A percentile compares a stretch with the other conserved stretches of the same genome.
phyloP scores from a whole-genome alignment of 2,113 vertebrate genomes.

The Mionectes macconnelli region DNA sequence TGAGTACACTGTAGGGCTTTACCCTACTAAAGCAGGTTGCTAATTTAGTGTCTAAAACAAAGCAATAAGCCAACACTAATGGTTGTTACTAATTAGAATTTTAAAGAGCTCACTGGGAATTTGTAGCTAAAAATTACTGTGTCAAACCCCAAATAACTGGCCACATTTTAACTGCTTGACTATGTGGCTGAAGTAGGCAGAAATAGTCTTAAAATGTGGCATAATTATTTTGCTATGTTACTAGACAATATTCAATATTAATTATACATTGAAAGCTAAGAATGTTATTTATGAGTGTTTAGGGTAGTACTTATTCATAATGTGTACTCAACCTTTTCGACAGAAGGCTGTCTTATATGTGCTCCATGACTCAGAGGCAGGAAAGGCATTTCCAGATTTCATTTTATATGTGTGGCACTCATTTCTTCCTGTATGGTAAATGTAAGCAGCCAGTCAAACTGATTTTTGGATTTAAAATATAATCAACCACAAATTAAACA shows the following conservation, averaged over 20 bases:
- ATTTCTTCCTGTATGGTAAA: background rate
- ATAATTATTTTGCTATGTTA: conserved; percentile 60
- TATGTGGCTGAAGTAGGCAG: conserved; percentile 32
- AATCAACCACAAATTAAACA: background rate
- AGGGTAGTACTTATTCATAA: conserved; percentile 51
- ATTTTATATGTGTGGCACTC: background rate
- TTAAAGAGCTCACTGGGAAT: conserved; percentile 54
- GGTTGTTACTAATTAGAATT: conserved; percentile 59
- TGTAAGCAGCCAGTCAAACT: background rate
- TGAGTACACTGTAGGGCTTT: background rate
- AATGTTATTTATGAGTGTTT: conserved; percentile 60
- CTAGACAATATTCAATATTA: conserved; percentile 55
- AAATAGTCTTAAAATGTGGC: conserved; percentile 28
- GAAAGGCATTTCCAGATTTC: background rate
- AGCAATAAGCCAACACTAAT: conserved; percentile 11
- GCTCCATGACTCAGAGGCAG: background rate
- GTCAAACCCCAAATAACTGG: conserved; percentile 30
- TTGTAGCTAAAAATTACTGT: conserved; percentile 46
- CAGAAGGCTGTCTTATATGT: background rate
- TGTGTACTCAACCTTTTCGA: background rate
- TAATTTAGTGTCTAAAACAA: background rate
- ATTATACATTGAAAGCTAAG: conserved; percentile 69
- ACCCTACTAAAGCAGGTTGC: background rate
- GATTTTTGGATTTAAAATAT: background rate
- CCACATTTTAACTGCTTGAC: conserved; percentile 40